Percentiles rank a stretch among this genome's conserved stretches.
phyloP scores from a whole-genome alignment of 2,797 vertebrate species.

The Neosilurus mollespiculum region DNA sequence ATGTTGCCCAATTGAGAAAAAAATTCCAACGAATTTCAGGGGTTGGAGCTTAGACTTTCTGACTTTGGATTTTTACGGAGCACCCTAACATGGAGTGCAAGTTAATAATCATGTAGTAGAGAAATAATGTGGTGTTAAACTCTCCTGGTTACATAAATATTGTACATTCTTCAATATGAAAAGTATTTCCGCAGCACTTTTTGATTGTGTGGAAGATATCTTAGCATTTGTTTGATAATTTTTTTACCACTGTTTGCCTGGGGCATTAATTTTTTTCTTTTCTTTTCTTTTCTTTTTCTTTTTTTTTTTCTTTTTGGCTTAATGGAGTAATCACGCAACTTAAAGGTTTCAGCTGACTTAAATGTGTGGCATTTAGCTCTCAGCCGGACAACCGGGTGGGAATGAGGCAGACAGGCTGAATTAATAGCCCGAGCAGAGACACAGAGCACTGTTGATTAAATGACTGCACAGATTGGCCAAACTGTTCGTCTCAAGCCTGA shows the following conservation, averaged over 20 bases:
- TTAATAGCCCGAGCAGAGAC: constrained; percentile 44
- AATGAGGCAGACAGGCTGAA: constrained; percentile 51
- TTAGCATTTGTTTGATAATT: not conserved
- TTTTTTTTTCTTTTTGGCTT: not conserved
- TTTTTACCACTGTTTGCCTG: no score
- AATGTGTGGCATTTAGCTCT: constrained; percentile 20
- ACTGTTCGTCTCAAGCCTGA: constrained; percentile 45
- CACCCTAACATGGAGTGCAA: no score
- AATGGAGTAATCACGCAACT: constrained; percentile 5
- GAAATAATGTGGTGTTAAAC: no score
- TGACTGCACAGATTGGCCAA: constrained; percentile 47
- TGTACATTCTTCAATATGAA: no score
- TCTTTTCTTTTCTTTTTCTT: no score
- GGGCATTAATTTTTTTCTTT: no score
- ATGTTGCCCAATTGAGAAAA: no score
- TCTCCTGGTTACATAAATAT: no score
- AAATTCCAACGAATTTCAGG: no score
- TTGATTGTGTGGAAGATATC: not conserved
- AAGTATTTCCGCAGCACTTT: not conserved
- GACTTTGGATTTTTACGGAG: no score
- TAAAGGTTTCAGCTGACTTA: not conserved
- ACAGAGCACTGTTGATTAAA: constrained; percentile 48
- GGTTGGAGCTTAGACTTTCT: no score
- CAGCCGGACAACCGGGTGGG: constrained; percentile 18
- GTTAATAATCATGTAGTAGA: no score